phyloP scores from a whole-genome alignment of 2,113 vertebrate genomes.

The Platysternon megacephalum region DNA sequence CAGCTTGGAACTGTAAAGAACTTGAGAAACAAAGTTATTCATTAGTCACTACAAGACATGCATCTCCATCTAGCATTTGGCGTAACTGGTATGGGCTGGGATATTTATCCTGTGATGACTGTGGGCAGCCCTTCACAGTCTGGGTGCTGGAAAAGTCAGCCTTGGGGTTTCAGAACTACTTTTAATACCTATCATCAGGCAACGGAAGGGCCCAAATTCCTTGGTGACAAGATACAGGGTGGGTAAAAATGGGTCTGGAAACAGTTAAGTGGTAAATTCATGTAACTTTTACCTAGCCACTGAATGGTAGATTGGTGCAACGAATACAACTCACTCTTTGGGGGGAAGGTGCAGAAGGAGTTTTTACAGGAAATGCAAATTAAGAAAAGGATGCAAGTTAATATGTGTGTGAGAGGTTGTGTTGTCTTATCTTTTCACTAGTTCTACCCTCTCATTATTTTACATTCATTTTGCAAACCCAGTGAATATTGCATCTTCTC shows the following conservation, averaged over 20 bases:
- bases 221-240: neutral
- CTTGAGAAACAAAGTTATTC: conserved; percentile 51
- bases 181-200: neutral
- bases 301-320: neutral
- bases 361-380: neutral
- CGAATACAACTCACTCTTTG: neutral
- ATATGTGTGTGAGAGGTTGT: no score
- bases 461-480: no score
- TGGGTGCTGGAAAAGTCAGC: neutral
- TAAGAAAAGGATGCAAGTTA: neutral
- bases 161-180: neutral
- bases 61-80: neutral
- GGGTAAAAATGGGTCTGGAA: neutral
- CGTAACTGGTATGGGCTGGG: neutral
- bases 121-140: neutral
- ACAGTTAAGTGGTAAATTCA: neutral
- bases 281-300: no score
- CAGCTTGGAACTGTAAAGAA: conserved; percentile 87
- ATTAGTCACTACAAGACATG: neutral
- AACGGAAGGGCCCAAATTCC: neutral
- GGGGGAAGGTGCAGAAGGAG: neutral
- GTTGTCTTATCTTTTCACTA: neutral
- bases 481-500: no score
- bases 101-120: neutral
- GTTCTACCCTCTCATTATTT: neutral